These are phyloP conservation scores for Rhynchonycteris naso DNA, from an alignment of 2,797 vertebrate species.

Conservation along the genomic window DNA sequence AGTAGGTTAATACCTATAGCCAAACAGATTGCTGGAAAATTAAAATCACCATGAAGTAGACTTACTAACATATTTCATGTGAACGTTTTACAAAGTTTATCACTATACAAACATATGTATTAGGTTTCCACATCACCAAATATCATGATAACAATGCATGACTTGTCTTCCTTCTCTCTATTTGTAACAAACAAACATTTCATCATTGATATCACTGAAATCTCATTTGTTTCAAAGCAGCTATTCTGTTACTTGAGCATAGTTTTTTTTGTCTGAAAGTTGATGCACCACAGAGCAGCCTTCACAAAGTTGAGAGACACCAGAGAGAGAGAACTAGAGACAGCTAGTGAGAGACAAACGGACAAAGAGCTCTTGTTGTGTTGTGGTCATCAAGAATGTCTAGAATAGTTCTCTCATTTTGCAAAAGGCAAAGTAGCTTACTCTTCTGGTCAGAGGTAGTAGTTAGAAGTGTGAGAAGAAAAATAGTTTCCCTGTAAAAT, in stretches of 20 bases:
- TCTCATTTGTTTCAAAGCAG: background rate
- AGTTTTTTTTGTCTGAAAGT: background rate
- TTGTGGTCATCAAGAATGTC: background rate
- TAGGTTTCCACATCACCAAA: background rate
- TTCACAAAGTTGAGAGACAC: background rate
- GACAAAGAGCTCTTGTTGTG: rapidly evolving
- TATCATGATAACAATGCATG: background rate
- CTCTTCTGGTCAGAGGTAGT: background rate
- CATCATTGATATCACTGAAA: background rate
- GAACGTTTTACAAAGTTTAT: background rate
- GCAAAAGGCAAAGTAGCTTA: background rate
- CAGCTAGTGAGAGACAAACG: no score
- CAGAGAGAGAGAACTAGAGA: no score
- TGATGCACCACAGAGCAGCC: background rate
- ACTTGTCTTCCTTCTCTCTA: background rate
- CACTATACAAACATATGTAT: background rate
- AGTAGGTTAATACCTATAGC: background rate
- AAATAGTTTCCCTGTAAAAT: background rate
- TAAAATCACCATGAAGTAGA: background rate
- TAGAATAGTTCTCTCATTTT: background rate
- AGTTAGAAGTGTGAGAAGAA: background rate
- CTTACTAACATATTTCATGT: background rate
- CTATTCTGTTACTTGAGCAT: background rate
- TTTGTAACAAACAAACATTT: background rate
- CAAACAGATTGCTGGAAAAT: background rate